Percentiles rank a stretch among this genome's conserved stretches.
These are phyloP conservation scores for Eupelmus urozonus DNA, from an alignment of 2,888 invertebrate genomes.

Conservation along the genomic window DNA sequence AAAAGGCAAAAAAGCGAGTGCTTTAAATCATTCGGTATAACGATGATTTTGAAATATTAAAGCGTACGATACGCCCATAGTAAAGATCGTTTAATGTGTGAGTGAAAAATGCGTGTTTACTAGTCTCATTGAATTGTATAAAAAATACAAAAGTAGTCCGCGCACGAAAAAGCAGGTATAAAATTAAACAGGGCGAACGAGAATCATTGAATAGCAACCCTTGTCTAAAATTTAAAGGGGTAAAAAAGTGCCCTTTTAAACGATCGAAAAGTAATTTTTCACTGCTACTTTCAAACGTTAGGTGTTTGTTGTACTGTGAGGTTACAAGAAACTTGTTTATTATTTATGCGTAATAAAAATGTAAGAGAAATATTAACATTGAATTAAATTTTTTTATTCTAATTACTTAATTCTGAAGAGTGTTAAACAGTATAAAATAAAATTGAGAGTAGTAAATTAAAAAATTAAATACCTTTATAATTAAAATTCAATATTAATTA, in stretches of 20 bases:
- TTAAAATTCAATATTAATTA: no score
- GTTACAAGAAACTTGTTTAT: no score
- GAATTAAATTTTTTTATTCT: no score
- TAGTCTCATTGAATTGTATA: background rate
- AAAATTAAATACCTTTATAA: no score
- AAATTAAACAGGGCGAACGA: conserved; percentile 12
- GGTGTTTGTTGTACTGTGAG: conserved; percentile 1
- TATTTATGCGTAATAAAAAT: no score
- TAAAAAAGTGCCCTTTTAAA: conserved; percentile 7
- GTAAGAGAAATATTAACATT: no score
- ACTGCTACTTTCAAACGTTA: conserved; percentile 19
- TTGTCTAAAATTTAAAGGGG: conserved; percentile 30
- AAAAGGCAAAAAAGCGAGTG: no score
- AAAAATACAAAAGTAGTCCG: conserved; percentile 4
- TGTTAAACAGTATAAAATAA: no score
- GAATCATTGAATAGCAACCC: conserved; percentile 14
- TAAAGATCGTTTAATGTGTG: background rate
- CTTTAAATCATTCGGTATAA: background rate
- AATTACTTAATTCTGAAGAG: no score
- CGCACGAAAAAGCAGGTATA: conserved; percentile 11
- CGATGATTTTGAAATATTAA: background rate
- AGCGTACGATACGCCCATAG: no score
- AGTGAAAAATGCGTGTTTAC: conserved; percentile 8
- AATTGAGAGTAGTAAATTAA: no score
- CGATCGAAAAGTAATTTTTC: conserved; percentile 46